phyloP scores from a whole-genome alignment of 2,113 vertebrate species.

The Melozone crissalis region DNA sequence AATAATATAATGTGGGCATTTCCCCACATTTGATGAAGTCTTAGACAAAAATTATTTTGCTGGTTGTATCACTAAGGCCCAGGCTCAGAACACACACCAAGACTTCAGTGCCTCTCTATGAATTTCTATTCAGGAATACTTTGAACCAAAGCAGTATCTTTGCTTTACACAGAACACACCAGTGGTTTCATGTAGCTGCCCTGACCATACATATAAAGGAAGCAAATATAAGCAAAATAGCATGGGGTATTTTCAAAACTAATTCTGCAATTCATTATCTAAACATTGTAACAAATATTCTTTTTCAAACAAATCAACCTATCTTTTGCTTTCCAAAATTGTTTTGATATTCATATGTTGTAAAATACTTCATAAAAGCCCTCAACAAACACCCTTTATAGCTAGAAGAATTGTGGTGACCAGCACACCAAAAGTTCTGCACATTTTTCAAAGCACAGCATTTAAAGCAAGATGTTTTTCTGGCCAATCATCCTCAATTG shows the following conservation, averaged over 20 bases:
- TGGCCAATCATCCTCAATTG: not conserved
- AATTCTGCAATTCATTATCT: not conserved
- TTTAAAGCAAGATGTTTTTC: not conserved
- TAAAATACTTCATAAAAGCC: not conserved
- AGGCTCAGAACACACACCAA: not conserved
- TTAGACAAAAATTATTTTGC: not conserved
- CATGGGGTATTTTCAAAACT: not conserved
- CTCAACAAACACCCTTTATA: not conserved
- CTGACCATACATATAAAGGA: not conserved
- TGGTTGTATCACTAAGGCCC: not conserved
- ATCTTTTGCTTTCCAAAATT: not conserved
- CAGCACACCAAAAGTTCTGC: not conserved
- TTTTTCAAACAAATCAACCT: not conserved
- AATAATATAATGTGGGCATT: rapidly evolving
- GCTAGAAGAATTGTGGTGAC: not conserved
- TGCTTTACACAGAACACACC: not conserved
- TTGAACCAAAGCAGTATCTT: not conserved
- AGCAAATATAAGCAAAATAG: not conserved
- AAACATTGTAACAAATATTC: not conserved
- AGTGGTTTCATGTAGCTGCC: not conserved
- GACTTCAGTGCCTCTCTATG: not conserved
- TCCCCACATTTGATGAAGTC: not conserved
- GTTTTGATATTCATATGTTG: not conserved
- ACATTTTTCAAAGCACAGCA: not conserved
- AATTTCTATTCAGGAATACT: not conserved